phyloP scores from a whole-genome alignment of 1,140 invertebrate genomes.

The Lepidurus arcticus region DNA sequence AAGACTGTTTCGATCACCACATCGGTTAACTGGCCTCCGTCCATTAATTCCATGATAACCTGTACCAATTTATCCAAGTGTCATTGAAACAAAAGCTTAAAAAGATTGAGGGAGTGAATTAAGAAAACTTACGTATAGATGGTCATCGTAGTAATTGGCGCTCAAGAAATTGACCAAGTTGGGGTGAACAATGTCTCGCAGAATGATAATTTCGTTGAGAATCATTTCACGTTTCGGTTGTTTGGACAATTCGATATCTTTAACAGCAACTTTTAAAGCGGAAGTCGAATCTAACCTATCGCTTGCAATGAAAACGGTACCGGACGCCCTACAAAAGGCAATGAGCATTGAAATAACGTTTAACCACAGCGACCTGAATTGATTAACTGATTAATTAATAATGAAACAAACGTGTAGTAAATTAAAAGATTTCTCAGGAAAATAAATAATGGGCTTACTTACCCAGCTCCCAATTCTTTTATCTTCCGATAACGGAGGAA shows the following conservation, averaged over 20 bases:
- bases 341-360: constrained; percentile 35
- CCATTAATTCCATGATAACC: constrained; percentile 84
- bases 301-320: constrained; percentile 84
- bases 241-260: constrained; percentile 90
- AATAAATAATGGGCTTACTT: constrained; percentile 33
- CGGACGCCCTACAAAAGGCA: constrained; percentile 56
- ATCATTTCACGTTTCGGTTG: constrained; percentile 92
- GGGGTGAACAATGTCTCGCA: constrained; percentile 88
- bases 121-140: constrained; percentile 70
- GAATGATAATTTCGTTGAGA: constrained; percentile 88
- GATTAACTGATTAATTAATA: background rate
- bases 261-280: constrained; percentile 80
- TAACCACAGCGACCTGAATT: constrained; percentile 26
- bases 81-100: background rate
- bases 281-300: constrained; percentile 61
- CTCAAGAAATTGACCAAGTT: constrained; percentile 97
- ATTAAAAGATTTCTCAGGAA: constrained; percentile 27
- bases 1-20: constrained; percentile 96
- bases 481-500: constrained; percentile 70
- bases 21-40: constrained; percentile 92
- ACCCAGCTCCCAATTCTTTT: constrained; percentile 81
- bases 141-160: constrained; percentile 79
- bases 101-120: background rate
- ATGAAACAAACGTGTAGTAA: background rate
- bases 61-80: constrained; percentile 30